These are phyloP conservation scores for Gadopsis marmoratus DNA, from an alignment of 2,797 vertebrate species.

Conservation along the genomic window DNA sequence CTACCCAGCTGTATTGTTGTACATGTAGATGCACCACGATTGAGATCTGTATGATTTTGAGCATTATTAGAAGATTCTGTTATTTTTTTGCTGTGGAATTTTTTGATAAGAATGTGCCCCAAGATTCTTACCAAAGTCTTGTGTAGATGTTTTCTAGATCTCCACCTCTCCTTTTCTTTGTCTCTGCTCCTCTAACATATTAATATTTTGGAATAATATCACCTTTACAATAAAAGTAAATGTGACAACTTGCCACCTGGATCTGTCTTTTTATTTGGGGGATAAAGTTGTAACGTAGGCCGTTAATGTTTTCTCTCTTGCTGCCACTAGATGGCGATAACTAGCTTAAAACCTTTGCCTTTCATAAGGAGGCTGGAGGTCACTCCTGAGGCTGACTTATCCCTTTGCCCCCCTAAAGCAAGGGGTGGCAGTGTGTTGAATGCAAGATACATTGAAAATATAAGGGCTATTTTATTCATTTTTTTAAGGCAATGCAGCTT, in stretches of 20 bases:
- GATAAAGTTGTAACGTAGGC: neutral
- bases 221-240: conserved; percentile 95
- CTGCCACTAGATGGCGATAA: conserved; percentile 77
- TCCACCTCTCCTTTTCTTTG: conserved; percentile 75
- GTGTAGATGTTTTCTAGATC: conserved; percentile 92
- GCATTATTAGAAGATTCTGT: conserved; percentile 71
- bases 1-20: conserved; percentile 78
- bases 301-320: conserved; percentile 7
- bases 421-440: conserved; percentile 30
- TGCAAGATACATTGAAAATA: neutral
- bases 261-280: conserved; percentile 60
- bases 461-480: neutral
- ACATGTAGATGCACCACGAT: conserved; percentile 79
- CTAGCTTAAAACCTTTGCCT: neutral
- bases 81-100: conserved; percentile 83
- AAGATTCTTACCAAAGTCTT: conserved; percentile 95
- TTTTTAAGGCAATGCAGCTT: too few species aligned
- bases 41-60: conserved; percentile 80
- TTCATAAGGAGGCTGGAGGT: neutral
- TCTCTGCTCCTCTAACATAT: conserved; percentile 87
- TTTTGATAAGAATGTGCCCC: conserved; percentile 87
- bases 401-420: neutral
- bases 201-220: conserved; percentile 96
- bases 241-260: conserved; percentile 78
- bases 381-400: conserved; percentile 12